Percentiles rank a stretch among this genome's conserved stretches.
phyloP scores from a whole-genome alignment of 2,888 invertebrate species.

The Orthosia incerta region DNA sequence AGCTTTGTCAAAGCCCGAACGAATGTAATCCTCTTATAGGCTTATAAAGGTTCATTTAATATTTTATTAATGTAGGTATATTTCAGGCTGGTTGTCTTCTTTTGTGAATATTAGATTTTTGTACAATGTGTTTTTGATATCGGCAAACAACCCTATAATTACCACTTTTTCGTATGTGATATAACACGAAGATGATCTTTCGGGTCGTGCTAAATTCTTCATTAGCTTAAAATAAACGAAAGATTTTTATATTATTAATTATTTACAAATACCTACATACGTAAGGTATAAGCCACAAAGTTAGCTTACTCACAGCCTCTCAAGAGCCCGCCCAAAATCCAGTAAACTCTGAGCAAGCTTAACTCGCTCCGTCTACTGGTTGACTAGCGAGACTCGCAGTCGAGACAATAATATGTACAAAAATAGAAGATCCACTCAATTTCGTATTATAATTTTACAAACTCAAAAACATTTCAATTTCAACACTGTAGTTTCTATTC shows the following conservation, averaged over 20 bases:
- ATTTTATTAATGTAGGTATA: constrained; percentile 29
- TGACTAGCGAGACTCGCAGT: constrained; percentile 27
- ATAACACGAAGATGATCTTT: no score
- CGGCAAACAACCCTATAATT: background rate
- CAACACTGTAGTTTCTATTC: no score
- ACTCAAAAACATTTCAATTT: background rate
- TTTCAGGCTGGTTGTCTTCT: background rate
- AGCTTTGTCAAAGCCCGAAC: constrained; percentile 20
- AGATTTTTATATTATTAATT: background rate
- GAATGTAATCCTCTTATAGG: constrained; percentile 39
- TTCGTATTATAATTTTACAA: background rate
- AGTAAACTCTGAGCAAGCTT: constrained; percentile 43
- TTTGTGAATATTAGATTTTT: constrained; percentile 26
- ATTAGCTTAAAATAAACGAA: background rate
- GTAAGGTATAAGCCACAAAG: background rate
- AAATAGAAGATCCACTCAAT: constrained; percentile 19
- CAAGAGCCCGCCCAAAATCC: constrained; percentile 31
- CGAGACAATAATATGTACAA: background rate
- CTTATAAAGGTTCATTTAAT: constrained; percentile 46
- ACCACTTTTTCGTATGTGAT: no score
- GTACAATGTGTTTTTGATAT: background rate
- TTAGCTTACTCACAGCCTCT: constrained; percentile 14
- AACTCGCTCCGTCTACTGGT: constrained; percentile 40
- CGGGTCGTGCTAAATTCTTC: background rate
- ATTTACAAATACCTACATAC: background rate